Percentiles rank a stretch among this genome's conserved stretches.
Conservation (phyloP, 2,113 vertebrate genomes). For the Heterotilapia buettikoferi region DNA sequence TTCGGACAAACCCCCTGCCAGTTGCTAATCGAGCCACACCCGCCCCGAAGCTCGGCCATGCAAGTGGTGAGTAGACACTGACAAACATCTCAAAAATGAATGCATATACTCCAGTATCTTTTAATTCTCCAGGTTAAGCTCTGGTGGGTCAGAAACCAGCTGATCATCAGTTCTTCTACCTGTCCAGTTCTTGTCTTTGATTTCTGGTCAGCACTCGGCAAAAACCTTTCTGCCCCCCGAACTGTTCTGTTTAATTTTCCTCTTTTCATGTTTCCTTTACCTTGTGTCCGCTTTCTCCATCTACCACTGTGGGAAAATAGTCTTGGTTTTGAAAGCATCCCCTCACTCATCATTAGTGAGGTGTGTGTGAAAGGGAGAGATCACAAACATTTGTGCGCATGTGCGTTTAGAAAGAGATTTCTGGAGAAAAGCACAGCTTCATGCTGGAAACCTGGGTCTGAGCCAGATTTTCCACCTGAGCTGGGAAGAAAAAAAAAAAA, state of each 20-base stretch:
- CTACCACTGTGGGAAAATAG: slow-evolving; percentile 49
- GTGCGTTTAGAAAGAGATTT: slow-evolving; percentile 17
- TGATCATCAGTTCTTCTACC: not conserved
- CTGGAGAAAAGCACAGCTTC: slow-evolving; percentile 7
- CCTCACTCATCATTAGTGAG: slow-evolving; percentile 60
- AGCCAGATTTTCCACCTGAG: slow-evolving; percentile 62
- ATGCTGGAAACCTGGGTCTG: slow-evolving; percentile 46
- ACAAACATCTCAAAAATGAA: not conserved
- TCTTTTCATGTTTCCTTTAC: slow-evolving; percentile 1
- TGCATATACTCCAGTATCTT: not conserved
- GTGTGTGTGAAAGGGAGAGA: slow-evolving; percentile 45
- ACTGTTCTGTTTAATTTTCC: slow-evolving; percentile 1
- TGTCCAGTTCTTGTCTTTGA: not conserved
- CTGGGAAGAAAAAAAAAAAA: not conserved
- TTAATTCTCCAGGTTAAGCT: not conserved
- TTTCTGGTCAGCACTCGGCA: not conserved
- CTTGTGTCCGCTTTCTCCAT: not conserved
- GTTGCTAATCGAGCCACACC: slow-evolving; percentile 94
- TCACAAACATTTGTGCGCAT: slow-evolving; percentile 25
- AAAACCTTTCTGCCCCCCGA: not conserved
- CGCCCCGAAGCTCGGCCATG: slow-evolving; percentile 95
- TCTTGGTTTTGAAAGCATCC: slow-evolving; percentile 40
- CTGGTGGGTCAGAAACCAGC: not conserved
- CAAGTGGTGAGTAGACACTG: slow-evolving; percentile 86
- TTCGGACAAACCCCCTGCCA: slow-evolving; percentile 98